Percentiles rank a stretch among this genome's conserved stretches.
Conservation (phyloP, 2,113 vertebrate genomes). For the Sebastes schlegelii region DNA sequence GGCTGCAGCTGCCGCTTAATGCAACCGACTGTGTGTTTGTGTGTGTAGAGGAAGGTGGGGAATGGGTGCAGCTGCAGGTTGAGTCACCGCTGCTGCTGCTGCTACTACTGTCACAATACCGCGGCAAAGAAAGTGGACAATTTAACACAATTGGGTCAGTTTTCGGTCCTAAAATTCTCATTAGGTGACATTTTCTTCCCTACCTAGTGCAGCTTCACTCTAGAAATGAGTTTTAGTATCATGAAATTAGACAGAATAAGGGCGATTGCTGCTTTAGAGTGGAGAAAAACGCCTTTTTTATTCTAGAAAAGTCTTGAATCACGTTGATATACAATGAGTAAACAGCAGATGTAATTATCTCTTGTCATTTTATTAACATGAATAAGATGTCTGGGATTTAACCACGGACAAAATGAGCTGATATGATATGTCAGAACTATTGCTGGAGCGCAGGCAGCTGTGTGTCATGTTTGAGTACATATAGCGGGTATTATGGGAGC, state of each 20-base stretch:
- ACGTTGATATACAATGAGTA: background rate
- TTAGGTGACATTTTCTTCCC: background rate
- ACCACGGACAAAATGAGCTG: background rate
- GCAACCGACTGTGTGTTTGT: background rate
- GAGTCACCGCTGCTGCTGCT: conserved; percentile 29
- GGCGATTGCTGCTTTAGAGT: background rate
- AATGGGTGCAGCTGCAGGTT: conserved; percentile 33
- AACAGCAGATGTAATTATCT: background rate
- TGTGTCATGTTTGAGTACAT: background rate
- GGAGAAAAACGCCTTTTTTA: background rate
- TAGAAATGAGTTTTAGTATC: background rate
- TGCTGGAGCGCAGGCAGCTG: background rate
- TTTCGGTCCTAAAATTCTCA: background rate
- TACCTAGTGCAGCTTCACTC: background rate
- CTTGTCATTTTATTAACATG: background rate
- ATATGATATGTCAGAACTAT: background rate
- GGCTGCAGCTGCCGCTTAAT: conserved; percentile 18
- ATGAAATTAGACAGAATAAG: background rate
- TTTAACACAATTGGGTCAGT: background rate
- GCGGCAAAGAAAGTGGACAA: background rate
- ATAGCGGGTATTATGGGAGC: background rate
- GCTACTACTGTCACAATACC: background rate
- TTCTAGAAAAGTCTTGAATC: background rate
- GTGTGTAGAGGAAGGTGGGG: background rate
- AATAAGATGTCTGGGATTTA: background rate